Evolutionary conservation across 2,888 invertebrate genomes (phyloP).

Genomic region (Argyresthia albistria): DNA sequence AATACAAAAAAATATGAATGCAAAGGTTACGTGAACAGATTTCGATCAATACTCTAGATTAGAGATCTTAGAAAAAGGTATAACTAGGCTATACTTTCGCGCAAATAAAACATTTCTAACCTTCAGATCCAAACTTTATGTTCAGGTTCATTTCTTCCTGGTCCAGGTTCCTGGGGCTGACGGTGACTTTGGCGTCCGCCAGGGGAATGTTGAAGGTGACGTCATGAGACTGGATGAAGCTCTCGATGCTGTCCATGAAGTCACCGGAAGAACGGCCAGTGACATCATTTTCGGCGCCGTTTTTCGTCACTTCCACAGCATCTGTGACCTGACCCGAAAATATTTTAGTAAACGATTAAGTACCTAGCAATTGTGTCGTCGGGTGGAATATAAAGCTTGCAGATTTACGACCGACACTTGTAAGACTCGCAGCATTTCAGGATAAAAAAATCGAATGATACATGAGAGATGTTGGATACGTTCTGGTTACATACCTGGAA

Average conservation of each 20-base stretch:
- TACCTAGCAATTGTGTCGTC: too few species aligned
- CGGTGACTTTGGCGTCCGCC: slow-evolving; percentile 80
- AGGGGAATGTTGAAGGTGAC: slow-evolving; percentile 83
- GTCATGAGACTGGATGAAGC: slow-evolving; percentile 83
- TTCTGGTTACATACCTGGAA: slow-evolving; percentile 73
- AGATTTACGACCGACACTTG: too few species aligned
- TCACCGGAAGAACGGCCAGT: slow-evolving; percentile 71
- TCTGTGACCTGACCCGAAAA: slow-evolving; percentile 75
- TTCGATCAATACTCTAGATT: too few species aligned
- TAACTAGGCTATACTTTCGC: too few species aligned
- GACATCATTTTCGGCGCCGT: slow-evolving; percentile 76
- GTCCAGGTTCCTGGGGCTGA: slow-evolving; percentile 84
- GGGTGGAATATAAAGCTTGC: too few species aligned
- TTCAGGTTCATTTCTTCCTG: slow-evolving; percentile 82
- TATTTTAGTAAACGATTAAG: neutral
- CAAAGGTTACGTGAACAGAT: too few species aligned
- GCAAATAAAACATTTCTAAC: too few species aligned
- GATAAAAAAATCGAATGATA: too few species aligned
- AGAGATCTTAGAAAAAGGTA: too few species aligned
- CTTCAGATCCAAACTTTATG: slow-evolving; percentile 71
- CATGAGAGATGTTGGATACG: too few species aligned
- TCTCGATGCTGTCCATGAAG: slow-evolving; percentile 79
- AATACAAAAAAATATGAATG: too few species aligned
- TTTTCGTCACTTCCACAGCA: slow-evolving; percentile 81
- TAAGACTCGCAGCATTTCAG: too few species aligned